phyloP scores from a whole-genome alignment of 2,888 invertebrate genomes.

The Arge pagana region DNA sequence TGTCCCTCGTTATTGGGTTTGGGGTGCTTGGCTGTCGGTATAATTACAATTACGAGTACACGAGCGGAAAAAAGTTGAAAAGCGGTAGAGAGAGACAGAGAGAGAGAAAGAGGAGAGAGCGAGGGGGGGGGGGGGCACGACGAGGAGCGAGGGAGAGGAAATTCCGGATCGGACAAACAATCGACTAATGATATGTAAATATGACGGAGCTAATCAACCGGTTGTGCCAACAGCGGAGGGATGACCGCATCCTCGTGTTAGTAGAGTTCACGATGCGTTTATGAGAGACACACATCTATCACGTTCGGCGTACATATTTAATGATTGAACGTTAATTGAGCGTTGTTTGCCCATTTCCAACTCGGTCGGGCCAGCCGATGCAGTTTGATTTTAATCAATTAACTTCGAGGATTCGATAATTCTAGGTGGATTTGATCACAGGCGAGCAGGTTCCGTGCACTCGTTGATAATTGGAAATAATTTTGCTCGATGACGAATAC shows the following conservation, averaged over 20 bases:
- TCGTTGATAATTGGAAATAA: no score
- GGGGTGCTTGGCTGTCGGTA: no score
- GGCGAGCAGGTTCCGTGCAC: background rate
- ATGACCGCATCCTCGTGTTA: conserved; percentile 38
- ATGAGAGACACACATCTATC: conserved; percentile 35
- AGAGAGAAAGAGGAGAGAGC: conserved; percentile 9
- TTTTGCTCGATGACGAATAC: no score
- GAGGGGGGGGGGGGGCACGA: conserved; percentile 13
- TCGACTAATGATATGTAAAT: conserved; percentile 58
- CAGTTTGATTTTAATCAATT: conserved; percentile 53
- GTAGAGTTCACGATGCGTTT: conserved; percentile 51
- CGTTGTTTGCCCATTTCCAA: conserved; percentile 50
- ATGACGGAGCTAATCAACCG: conserved; percentile 56
- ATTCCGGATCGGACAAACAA: conserved; percentile 53
- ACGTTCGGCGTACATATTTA: conserved; percentile 50
- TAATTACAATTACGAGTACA: no score
- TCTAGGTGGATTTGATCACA: conserved; percentile 26
- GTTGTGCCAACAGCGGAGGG: conserved; percentile 54
- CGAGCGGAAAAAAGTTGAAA: no score
- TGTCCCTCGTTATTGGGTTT: no score
- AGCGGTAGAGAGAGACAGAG: no score
- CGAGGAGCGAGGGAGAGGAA: conserved; percentile 38
- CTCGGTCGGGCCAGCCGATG: conserved; percentile 22
- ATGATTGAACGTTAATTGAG: conserved; percentile 54
- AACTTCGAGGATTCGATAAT: conserved; percentile 44